Base-by-base conservation (phyloP, 1,140 invertebrate species). In the Acyrthosiphon pisum region DNA sequence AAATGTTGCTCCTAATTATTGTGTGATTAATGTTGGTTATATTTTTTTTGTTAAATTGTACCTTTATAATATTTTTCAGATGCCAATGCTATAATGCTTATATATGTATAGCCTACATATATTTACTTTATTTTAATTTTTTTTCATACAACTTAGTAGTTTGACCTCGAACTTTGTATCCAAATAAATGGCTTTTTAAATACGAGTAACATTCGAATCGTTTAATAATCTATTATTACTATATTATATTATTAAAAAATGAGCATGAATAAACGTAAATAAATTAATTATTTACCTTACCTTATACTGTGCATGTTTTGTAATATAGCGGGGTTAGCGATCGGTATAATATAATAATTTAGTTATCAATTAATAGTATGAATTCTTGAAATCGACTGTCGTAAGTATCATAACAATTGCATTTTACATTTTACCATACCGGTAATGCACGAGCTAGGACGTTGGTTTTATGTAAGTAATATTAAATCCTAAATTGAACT, bases 291-390 rank as follows among this genome's bases (percentile, higher is more conserved):
- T n/a, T 76, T n/a, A 35, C 60, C 2, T 76, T 76, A 20, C 30
- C 30, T 68, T 44, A 41, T 26, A 20, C 6, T 35, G 86, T 48
- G 6, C 2, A 44, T 44, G 26, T 91, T 81, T 48, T n/a, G 30
- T 76, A 41, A 91, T 30, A 60, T 68, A n/a, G n/a, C n/a, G 11
- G 26, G 41, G 56, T 76, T 76, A 91, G 68, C 30, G 90, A 91
- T 60, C 2, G 26, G 18, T 35, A 44, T n/a, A 68, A 8, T 14
- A 30, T 68, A 8, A 7, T 60, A 50, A 81, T 35, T 37, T 7
- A 83, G 35, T 37, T 37, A 83, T 37, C 76, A 83, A 83, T 83
- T 76, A 20, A n/a, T 76, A n/a, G 14, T 35, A 76, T n/a, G 14
- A 18, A 76, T 76, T 76, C n/a, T 76, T 76, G 30, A 76, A 76